A percentile compares a stretch with the other conserved stretches of the same genome.
These are phyloP conservation scores for Chloroceryle inda DNA, from an alignment of 2,797 vertebrate species.

Conservation along the genomic window DNA sequence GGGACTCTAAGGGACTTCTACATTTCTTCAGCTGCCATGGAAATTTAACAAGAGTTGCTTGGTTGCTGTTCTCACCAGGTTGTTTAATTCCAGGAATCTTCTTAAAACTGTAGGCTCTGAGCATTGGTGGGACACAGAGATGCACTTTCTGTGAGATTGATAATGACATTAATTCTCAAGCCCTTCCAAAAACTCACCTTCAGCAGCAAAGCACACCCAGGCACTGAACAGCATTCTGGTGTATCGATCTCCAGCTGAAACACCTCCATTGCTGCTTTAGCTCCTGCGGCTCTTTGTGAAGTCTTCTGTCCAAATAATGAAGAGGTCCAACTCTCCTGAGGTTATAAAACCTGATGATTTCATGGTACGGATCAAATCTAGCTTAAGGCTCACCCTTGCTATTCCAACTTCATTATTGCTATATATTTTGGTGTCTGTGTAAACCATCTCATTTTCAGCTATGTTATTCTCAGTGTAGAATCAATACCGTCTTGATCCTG, in stretches of 20 bases:
- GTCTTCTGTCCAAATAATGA: neutral
- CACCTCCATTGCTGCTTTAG: neutral
- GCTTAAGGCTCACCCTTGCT: neutral
- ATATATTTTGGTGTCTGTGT: neutral
- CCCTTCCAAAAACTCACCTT: neutral
- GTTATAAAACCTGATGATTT: neutral
- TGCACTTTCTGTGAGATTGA: neutral
- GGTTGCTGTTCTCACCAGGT: accelerated
- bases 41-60: neutral
- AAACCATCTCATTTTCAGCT: neutral
- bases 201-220: neutral
- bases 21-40: neutral
- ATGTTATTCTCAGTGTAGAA: neutral
- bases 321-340: neutral
- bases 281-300: neutral
- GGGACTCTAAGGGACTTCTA: neutral
- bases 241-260: neutral
- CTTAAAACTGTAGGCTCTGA: neutral
- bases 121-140: neutral
- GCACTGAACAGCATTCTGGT: neutral
- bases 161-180: neutral
- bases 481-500: neutral
- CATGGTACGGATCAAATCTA: neutral
- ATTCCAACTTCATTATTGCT: neutral
- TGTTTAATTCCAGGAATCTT: neutral